Evolutionary conservation across 2,888 invertebrate genomes (phyloP), one percentile per base, ranked within the genome.

Genomic region (Dorcus hopei): DNA sequence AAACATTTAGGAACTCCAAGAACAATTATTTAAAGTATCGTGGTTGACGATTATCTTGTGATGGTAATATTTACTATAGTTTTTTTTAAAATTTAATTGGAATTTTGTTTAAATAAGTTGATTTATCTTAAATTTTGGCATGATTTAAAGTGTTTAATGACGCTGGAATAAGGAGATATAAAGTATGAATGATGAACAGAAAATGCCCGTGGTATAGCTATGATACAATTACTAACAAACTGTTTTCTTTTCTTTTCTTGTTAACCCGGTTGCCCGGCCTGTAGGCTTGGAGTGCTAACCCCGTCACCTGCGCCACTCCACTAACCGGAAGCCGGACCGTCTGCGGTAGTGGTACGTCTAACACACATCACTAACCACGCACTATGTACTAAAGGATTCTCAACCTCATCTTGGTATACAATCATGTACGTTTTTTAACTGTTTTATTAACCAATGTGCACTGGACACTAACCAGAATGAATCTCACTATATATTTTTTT

Each of bases 261-360:
- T 77, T 78, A 77, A 78, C 77, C 76, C 72, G 75, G 76, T 77
- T 77, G 76, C 75, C 77, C 77, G 76, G 76, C 76, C 75, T 76
- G 72, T 87, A 88, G 88, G 87, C 87, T 83, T 82, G 82, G 87
- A 87, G 88, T 88, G 88, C 87, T 88, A 88, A 87, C 85, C 71
- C 73, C 52, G 49, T 72, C 70, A 52, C 52, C 50, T 50, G 69
- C 70, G 73, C 73, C 82, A 81, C 82, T 68, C 73, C 70, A 74
- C 75, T 75, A 75, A 74, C 74, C 72, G 71, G 71, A 70, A 70
- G 70, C 72, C 74, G 72, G 74, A 73, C 73, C 73, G 70, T 49
- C 73, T 71, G 70, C 74, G 76, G 77, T 76, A 75, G 74, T 75
- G 76, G 77, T 77, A 77, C 72, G 77, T 77, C 74, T 73, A 75